These are phyloP conservation scores for Drosophila formosana DNA, from an alignment of 2,888 invertebrate genomes.

Conservation along the genomic window DNA sequence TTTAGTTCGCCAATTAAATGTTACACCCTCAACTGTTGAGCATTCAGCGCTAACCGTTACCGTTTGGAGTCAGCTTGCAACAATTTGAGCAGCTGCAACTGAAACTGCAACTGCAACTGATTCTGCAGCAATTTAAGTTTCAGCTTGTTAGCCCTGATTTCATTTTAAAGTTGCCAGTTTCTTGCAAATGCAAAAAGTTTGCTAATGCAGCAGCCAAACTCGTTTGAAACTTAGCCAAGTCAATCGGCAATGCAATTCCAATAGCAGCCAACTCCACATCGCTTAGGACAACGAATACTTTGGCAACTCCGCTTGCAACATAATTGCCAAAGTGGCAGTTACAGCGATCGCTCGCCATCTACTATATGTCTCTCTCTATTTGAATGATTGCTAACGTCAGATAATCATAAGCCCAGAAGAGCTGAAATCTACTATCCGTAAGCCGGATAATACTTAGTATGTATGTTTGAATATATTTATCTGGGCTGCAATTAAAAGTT, in stretches of 20 bases:
- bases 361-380: background rate
- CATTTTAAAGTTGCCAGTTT: conserved; percentile 65
- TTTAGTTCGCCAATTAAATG: conserved; percentile 41
- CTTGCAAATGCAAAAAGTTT: conserved; percentile 72
- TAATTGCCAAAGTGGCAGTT: conserved; percentile 21
- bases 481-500: conserved; percentile 62
- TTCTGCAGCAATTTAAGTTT: conserved; percentile 74
- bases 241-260: conserved; percentile 59
- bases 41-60: background rate
- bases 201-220: conserved; percentile 51
- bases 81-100: too few species aligned
- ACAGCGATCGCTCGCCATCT: conserved; percentile 1
- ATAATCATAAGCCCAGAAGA: conserved; percentile 1
- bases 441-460: conserved; percentile 1
- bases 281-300: conserved; percentile 22
- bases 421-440: background rate
- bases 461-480: background rate
- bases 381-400: conserved; percentile 6
- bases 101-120: conserved; percentile 56
- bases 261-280: conserved; percentile 30
- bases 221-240: conserved; percentile 37
- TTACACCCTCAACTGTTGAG: conserved; percentile 12
- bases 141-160: conserved; percentile 62
- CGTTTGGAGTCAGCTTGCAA: conserved; percentile 9
- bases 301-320: conserved; percentile 15